Evolutionary conservation across 2,888 invertebrate species (phyloP).

Genomic region (Nymphalis polychloros): DNA sequence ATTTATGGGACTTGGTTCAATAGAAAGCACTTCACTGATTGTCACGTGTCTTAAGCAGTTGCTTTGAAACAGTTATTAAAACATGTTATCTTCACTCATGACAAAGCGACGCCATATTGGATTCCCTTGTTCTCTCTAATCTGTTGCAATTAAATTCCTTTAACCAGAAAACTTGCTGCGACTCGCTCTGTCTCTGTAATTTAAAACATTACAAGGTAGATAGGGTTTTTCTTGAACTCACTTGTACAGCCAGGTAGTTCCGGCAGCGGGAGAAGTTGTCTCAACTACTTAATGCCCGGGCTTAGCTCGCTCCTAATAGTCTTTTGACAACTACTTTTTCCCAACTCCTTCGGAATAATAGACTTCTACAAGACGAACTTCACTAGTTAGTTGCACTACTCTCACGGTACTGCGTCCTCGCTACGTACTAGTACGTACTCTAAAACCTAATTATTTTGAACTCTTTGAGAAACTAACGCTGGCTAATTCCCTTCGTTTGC

Average conservation of each 20-base stretch:
- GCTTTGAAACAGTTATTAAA: background rate
- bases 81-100: background rate
- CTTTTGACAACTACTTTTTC: conserved; percentile 32
- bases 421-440: conserved; percentile 2
- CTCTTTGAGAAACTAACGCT: conserved; percentile 14
- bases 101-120: background rate
- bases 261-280: conserved; percentile 6
- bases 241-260: conserved; percentile 22
- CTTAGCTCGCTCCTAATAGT: conserved; percentile 24
- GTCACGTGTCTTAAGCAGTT: background rate
- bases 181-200: background rate
- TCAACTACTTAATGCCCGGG: conserved; percentile 30
- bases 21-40: background rate
- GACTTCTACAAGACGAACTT: conserved; percentile 21
- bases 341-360: conserved; percentile 27
- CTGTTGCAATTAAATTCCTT: background rate
- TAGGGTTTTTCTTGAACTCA: conserved; percentile 10
- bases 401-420: conserved; percentile 2
- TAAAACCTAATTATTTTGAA: conserved; percentile 14
- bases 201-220: conserved; percentile 7
- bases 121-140: background rate
- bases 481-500: background rate
- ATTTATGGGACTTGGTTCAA: background rate
- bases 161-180: background rate
- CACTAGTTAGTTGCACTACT: conserved; percentile 9